Conservation (phyloP, 2,113 vertebrate species). For the Colistium nudipinnis region DNA sequence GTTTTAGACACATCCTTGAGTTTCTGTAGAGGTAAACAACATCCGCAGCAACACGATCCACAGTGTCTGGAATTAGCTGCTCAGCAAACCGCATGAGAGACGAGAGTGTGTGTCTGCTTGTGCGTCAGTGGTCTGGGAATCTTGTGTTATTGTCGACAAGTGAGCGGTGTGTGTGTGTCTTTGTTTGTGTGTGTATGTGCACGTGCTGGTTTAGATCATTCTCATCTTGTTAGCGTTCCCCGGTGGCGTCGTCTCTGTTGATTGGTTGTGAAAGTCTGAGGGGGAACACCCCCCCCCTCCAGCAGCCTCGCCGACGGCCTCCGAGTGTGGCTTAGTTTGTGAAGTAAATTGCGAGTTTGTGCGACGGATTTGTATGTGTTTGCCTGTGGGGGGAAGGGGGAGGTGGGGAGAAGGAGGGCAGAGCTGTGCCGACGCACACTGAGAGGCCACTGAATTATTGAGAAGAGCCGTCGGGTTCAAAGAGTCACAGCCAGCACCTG, state of each 20-base stretch:
- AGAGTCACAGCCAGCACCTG: constrained; percentile 53
- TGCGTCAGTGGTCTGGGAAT: constrained; percentile 35
- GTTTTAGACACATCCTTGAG: constrained; percentile 12
- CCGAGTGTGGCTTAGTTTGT: constrained; percentile 20
- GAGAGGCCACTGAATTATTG: constrained; percentile 70
- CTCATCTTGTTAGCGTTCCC: constrained; percentile 64
- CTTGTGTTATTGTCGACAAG: constrained; percentile 53
- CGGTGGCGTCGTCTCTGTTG: constrained; percentile 69
- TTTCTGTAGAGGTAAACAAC: constrained; percentile 32
- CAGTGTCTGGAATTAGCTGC: constrained; percentile 23
- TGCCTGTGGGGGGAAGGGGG: neutral
- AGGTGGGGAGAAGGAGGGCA: constrained; percentile 38
- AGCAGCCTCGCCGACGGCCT: constrained; percentile 33
- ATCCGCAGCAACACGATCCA: constrained; percentile 11
- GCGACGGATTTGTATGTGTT: constrained; percentile 40
- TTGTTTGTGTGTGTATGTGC: constrained; percentile 8
- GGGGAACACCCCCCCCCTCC: constrained; percentile 27
- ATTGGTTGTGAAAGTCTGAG: constrained; percentile 52
- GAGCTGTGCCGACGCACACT: constrained; percentile 58
- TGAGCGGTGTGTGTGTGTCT: constrained; percentile 31
- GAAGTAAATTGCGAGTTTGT: constrained; percentile 32
- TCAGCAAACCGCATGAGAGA: constrained; percentile 17
- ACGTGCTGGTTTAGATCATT: constrained; percentile 42
- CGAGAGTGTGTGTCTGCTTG: constrained; percentile 23
- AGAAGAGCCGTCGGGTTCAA: constrained; percentile 58